Base-by-base conservation (phyloP, 30 jellyfish, hydroid and myxozoan species). In the Cassiopea xamachana region DNA sequence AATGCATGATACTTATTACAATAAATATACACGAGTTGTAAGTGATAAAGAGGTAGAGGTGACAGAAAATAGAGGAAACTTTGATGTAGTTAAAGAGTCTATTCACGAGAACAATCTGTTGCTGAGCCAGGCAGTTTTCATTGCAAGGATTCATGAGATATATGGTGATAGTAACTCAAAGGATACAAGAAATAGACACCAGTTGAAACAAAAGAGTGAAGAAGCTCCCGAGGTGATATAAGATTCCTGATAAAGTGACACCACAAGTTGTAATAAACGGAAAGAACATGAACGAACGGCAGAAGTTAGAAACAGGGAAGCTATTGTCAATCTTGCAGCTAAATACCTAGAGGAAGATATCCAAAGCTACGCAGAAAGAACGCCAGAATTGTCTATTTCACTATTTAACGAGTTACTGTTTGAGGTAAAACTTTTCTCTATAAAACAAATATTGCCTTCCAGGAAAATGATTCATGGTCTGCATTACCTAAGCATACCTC, bases 391-490 rank as follows among this genome's bases (percentile, higher is more conserved):
- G 19, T 69, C 79, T 62, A 88, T 61, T 88, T 88, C 83, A 88
- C 79, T 69, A 48, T 70, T 47, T 16, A 10, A 3, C 62, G 71
- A 4, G 96, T 79, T 15, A 88, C 72, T 39, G 68, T 1, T 15
- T 48, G 79, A 27, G 93, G 96, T 61, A 59, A 84, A 16, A 46
- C 64, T 39, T 76, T 83, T 46, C 50, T 87, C 90, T 51, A 88
- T 80, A 46, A 94, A 6, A 89, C 59, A 6, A 81, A 79, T 43
- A 9, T 51, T 4, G 64, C 64, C 64, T 51, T 51, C 64, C 64
- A 51, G 64, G 64, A 51, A 9, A 73, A 72, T 8, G 89, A 80
- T 10, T 80, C 58, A 18, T 71, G 47, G 80, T 71, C 80, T 71
- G 80, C 80, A 71, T 71, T 71, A 68, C 48, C 48, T 1, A 71